These are phyloP conservation scores for Hybos culiciformis DNA, from an alignment of 2,888 invertebrate species.

Conservation along the genomic window DNA sequence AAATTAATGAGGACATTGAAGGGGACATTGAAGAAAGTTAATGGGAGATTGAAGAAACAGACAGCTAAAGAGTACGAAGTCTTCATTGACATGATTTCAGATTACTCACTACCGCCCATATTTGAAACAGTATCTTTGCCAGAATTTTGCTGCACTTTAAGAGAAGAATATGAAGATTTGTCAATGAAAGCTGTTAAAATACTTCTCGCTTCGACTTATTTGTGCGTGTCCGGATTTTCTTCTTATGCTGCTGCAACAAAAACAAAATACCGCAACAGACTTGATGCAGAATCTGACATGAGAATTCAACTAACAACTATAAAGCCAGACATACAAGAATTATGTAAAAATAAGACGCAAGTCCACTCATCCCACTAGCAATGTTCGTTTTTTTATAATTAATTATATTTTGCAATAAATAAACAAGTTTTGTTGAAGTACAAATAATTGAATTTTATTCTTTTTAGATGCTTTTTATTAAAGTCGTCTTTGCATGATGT, in stretches of 20 bases:
- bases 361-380: background rate
- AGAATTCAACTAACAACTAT: background rate
- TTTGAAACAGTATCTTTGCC: background rate
- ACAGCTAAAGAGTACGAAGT: background rate
- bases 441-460: no score
- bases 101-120: background rate
- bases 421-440: no score
- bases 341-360: background rate
- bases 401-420: no score
- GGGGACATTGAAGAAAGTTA: background rate
- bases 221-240: slow-evolving; percentile 1
- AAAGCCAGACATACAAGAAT: background rate
- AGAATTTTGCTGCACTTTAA: background rate
- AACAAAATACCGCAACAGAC: slow-evolving; percentile 2
- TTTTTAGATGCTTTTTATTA: no score
- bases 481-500: no score
- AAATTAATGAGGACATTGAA: slow-evolving; percentile 1
- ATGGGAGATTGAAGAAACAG: background rate
- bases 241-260: slow-evolving; percentile 4
- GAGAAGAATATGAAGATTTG: slow-evolving; percentile 1
- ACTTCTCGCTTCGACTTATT: slow-evolving; percentile 1
- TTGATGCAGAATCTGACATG: background rate
- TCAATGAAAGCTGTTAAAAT: slow-evolving; percentile 1
- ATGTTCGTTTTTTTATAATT: background rate
- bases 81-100: background rate